These are phyloP conservation scores for Platichthys stellatus DNA, from an alignment of 2,113 vertebrate species.

Conservation along the genomic window DNA sequence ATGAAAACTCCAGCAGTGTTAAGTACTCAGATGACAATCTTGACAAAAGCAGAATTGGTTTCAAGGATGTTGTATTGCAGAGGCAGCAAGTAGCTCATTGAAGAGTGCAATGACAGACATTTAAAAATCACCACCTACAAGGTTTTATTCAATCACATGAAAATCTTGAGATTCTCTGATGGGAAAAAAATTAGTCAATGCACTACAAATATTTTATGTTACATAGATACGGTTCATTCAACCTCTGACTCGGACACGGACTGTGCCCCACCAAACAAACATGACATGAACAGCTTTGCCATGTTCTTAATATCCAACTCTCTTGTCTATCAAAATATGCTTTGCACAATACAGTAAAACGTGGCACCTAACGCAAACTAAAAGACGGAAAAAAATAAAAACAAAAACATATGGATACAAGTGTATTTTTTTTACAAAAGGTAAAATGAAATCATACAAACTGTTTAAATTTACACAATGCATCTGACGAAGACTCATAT, in stretches of 20 bases:
- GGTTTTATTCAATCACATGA: constrained; percentile 74
- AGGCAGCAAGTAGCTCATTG: neutral
- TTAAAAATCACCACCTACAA: constrained; percentile 77
- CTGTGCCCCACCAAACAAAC: constrained; percentile 52
- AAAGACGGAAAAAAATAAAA: constrained; percentile 70
- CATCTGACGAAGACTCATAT: constrained; percentile 68
- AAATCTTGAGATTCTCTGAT: constrained; percentile 65
- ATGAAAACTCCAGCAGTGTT: neutral
- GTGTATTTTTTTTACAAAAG: constrained; percentile 78
- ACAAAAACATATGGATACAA: constrained; percentile 71
- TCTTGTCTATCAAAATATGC: constrained; percentile 77
- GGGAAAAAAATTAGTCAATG: constrained; percentile 67
- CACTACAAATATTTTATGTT: constrained; percentile 79
- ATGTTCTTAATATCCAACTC: constrained; percentile 56
- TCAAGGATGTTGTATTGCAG: neutral
- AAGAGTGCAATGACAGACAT: constrained; percentile 13
- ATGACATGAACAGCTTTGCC: constrained; percentile 45
- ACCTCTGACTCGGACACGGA: constrained; percentile 40
- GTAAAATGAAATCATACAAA: constrained; percentile 82
- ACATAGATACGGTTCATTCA: constrained; percentile 52
- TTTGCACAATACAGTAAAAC: constrained; percentile 84
- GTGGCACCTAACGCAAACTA: constrained; percentile 75
- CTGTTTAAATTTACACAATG: constrained; percentile 79
- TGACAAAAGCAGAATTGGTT: neutral
- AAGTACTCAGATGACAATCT: neutral